These are phyloP conservation scores for Caradrina kadenii DNA, from an alignment of 2,888 invertebrate genomes.

Conservation along the genomic window DNA sequence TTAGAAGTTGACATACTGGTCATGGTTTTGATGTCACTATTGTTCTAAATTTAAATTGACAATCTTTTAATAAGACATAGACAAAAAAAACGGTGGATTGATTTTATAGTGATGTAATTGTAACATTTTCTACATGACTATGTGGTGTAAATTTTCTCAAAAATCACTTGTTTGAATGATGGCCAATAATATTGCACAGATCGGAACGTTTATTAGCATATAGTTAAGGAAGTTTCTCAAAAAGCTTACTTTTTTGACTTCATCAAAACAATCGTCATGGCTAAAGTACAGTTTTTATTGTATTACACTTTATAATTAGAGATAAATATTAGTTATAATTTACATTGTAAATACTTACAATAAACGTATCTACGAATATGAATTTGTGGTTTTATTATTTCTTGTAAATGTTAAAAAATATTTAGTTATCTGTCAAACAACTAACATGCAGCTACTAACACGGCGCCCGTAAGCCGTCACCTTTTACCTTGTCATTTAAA, in stretches of 20 bases:
- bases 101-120: slow-evolving; percentile 1
- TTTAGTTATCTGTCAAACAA: no score
- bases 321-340: slow-evolving; percentile 72
- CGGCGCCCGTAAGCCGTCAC: no score
- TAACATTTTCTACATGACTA: no score
- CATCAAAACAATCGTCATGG: slow-evolving; percentile 48
- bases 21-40: no score
- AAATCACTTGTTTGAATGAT: slow-evolving; percentile 14
- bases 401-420: not conserved
- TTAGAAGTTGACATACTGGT: no score
- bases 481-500: no score
- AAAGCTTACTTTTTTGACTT: no score
- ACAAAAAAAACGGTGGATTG: not conserved
- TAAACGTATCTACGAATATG: slow-evolving; percentile 71
- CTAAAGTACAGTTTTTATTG: slow-evolving; percentile 78
- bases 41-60: no score
- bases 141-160: slow-evolving; percentile 31
- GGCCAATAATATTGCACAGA: slow-evolving; percentile 6
- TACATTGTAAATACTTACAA: slow-evolving; percentile 84
- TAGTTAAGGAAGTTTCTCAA: slow-evolving; percentile 10
- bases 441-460: no score
- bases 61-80: no score
- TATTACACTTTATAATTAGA: slow-evolving; percentile 70
- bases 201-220: slow-evolving; percentile 11
- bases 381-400: slow-evolving; percentile 46